Percentiles rank a stretch among this genome's conserved stretches.
These are phyloP conservation scores for Drosophila ohnishii DNA, from an alignment of 1,140 invertebrate species.

Conservation along the genomic window DNA sequence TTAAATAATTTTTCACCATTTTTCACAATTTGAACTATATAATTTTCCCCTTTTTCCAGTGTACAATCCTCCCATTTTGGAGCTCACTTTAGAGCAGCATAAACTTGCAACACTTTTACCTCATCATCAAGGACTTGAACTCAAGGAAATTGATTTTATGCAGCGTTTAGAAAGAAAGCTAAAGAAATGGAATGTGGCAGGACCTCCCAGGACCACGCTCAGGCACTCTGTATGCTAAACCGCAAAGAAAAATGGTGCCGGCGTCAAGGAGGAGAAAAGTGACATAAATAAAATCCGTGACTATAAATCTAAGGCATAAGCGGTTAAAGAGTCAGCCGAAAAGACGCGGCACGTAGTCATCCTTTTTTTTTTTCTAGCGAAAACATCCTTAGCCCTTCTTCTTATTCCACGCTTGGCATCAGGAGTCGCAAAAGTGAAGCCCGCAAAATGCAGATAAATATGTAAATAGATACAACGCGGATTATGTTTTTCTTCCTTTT, in stretches of 20 bases:
- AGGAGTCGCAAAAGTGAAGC: constrained; percentile 28
- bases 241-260: constrained; percentile 63
- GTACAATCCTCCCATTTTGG: neutral
- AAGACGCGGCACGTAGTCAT: constrained; percentile 48
- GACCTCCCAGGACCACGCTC: neutral
- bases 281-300: constrained; percentile 81
- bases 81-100: constrained; percentile 34
- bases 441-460: constrained; percentile 72
- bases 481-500: constrained; percentile 42
- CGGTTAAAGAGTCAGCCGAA: constrained; percentile 68
- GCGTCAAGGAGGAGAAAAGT: constrained; percentile 49
- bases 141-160: constrained; percentile 78
- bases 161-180: constrained; percentile 42
- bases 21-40: neutral
- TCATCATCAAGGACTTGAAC: constrained; percentile 63
- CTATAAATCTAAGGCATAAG: constrained; percentile 78
- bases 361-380: neutral
- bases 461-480: constrained; percentile 78
- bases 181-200: constrained; percentile 18
- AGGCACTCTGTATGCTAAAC: constrained; percentile 62
- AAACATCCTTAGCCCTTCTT: neutral
- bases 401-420: neutral
- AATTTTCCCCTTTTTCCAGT: neutral
- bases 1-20: no score
- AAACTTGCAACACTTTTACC: constrained; percentile 77